Base-by-base conservation (phyloP, 2,113 vertebrate genomes). In the Numida meleagris region DNA sequence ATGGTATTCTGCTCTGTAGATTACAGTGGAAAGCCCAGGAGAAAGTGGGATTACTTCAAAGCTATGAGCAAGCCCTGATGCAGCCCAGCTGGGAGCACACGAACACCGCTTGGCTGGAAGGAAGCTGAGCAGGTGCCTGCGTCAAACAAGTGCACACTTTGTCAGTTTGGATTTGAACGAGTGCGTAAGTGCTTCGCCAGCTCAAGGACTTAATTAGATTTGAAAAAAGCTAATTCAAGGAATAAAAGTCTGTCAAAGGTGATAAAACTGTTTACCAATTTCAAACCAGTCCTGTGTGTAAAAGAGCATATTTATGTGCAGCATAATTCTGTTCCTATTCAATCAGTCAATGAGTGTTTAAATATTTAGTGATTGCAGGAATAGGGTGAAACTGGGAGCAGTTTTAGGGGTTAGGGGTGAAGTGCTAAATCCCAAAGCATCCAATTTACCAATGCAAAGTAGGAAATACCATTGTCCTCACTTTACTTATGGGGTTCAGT, bases 241-340 rank as follows among this genome's bases (percentile, higher is more conserved):
- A 86, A 88, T 81, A 90, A 68, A 95, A 91, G 72, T 91, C 88
- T 96, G 93, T 57, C 95, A 94, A 95, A 95, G 86, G 88, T 83
- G 94, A 94, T 91, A 93, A 94, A 81, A 93, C 68, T 89, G 88
- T 95, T 95, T 95, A 86, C 84, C 24, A 3, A 94, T 67, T 82
- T 73, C 81, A 72, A 89, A 81, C 70, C 62, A 42, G 46, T 42
- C 38, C 43, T 53, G 68, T 51, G n/a, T 29, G 53, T 75, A 43
- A 86, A 92, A 78, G 71, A 78, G 58, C 0, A 0, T 86, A 65
- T 93, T 94, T 89, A 83, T 48, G 70, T 72, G 72, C 85, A 86
- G 65, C 0, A 0, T 67, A 82, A 50, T 42, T 67, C 82, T 92
- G 59, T 10, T 74, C 17, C 68, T 91, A 77, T 91, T 88, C 79